Evolutionary conservation across 2,113 vertebrate species (phyloP), one percentile per base, ranked within the genome.

Genomic region (Bagarius yarrelli): DNA sequence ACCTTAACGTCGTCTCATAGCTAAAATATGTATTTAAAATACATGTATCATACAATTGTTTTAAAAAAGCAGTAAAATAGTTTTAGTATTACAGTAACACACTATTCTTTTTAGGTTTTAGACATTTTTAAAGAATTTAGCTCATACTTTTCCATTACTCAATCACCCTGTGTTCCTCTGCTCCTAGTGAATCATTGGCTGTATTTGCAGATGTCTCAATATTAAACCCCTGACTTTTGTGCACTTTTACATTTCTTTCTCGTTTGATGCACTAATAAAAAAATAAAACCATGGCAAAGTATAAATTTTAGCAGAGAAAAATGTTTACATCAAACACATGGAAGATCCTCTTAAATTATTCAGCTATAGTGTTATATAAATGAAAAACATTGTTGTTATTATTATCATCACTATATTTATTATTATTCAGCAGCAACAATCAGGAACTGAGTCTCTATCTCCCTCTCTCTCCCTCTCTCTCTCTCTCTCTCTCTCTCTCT

Each of bases 251-350:
- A 80, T 80, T 63, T 63, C n/a, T 47, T 76, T 27, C 57, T 50
- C 6, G 36, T 63, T 61, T 30, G 16, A 50, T 63, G 27, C 44
- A 25, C 71, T 76, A 56, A 63, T 55, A 76, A 79, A 76, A 81
- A 79, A 81, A 69, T 63, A n/a, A 82, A 79, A 75, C 40, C 50
- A 5, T 57, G 32, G 60, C 52, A 34, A 75, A 85, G 75, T 75
- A 70, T 71, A 84, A 69, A 67, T 73, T 79, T 81, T 56, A 47
- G 75, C 73, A 4, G n/a, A 59, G n/a, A 55, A 67, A 67, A 14
- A 81, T 50, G 44, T 73, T 44, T 84, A 61, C 64, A 81, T 55
- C 56, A 52, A 53, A 12, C 36, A 11, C 47, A 53, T 72, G 9
- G 27, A 30, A 2, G 21, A 19, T 25, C 1, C 1, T 15, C 8